Conservation (phyloP, 2,888 invertebrate genomes). For the Tyria jacobaeae region DNA sequence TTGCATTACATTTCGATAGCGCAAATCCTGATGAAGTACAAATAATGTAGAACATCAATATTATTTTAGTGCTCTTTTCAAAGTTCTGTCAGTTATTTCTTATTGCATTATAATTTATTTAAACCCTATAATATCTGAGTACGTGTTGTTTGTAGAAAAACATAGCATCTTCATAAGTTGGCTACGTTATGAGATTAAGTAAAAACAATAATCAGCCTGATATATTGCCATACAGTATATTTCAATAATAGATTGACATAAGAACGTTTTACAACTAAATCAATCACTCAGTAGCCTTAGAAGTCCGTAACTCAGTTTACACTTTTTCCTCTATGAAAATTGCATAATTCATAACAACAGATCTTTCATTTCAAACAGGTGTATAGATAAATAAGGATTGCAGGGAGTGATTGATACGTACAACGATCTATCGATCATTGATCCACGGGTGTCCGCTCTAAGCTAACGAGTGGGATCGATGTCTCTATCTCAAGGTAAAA, state of each 20-base stretch:
- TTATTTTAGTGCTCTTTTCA: no score
- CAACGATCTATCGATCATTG: conserved; percentile 45
- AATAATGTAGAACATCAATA: no score
- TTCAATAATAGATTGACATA: neutral
- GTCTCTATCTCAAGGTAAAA: conserved; percentile 49
- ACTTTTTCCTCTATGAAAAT: conserved; percentile 1
- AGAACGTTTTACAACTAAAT: conserved; percentile 2
- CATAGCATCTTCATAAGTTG: neutral
- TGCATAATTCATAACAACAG: conserved; percentile 8
- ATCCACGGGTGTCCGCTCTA: conserved; percentile 30
- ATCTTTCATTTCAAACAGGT: conserved; percentile 32
- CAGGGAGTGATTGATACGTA: conserved; percentile 41
- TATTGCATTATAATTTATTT: neutral
- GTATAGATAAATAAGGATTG: conserved; percentile 25
- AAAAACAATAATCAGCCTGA: neutral
- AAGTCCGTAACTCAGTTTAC: neutral
- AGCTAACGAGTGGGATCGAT: conserved; percentile 44
- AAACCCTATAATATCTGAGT: neutral
- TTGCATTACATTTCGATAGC: no score
- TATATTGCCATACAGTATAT: neutral
- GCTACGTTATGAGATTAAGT: neutral
- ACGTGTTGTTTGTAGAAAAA: neutral
- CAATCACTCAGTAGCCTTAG: conserved; percentile 4
- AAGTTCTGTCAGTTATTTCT: no score
- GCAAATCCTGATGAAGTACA: no score